phyloP scores from a whole-genome alignment of 2,113 vertebrate genomes.

The Trematomus loennbergii region DNA sequence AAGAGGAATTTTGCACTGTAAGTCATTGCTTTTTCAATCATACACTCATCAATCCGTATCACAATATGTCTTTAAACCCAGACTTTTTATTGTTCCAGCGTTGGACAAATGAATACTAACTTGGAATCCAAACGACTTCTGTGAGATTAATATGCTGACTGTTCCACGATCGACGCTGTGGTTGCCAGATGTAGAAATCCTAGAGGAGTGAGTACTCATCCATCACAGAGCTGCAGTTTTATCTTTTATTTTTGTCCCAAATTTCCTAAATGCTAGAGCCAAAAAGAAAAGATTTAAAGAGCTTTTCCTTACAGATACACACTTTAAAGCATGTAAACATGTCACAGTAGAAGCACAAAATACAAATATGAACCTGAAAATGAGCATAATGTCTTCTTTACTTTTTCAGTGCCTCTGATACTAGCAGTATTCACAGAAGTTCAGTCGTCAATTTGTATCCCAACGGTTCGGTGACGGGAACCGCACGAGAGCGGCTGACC shows the following conservation, averaged over 20 bases:
- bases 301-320: too few relatives aligned
- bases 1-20: not conserved
- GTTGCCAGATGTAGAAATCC: constrained; percentile 64
- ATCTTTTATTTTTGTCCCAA: too few relatives aligned
- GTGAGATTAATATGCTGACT: constrained; percentile 54
- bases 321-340: too few relatives aligned
- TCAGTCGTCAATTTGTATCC: accelerated
- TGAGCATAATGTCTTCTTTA: not conserved
- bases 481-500: constrained; percentile 29
- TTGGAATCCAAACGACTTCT: constrained; percentile 68
- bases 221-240: not conserved
- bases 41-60: not conserved
- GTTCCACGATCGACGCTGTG: constrained; percentile 66
- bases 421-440: not conserved
- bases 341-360: too few relatives aligned
- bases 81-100: constrained; percentile 36
- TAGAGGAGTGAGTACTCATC: constrained; percentile 59
- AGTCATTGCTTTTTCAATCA: not conserved
- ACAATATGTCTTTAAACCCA: not conserved
- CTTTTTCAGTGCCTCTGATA: constrained; percentile 55
- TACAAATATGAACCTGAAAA: too few relatives aligned
- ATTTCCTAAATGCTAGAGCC: too few relatives aligned
- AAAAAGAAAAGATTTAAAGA: too few relatives aligned
- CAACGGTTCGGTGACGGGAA: accelerated
- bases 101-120: constrained; percentile 74